Evolutionary conservation across 92 coral and sea anemone genomes (phyloP).

Genomic region (Meandrina meandrites): DNA sequence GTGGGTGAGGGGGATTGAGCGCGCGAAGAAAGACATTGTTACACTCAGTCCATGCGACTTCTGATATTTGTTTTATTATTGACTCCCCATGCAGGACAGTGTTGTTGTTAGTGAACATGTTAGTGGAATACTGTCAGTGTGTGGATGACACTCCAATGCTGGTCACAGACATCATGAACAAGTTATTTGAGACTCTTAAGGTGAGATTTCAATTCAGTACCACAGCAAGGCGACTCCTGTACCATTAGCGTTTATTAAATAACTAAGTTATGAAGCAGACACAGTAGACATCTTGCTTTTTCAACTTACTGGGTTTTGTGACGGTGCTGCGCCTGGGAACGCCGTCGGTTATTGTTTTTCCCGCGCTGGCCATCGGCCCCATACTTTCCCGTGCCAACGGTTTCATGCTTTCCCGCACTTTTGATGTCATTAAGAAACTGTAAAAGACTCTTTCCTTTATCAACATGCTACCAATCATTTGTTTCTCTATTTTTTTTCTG

Average conservation of each 20-base stretch:
- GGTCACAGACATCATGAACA: slow-evolving; percentile 95
- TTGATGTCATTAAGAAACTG: too few relatives aligned
- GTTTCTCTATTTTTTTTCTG: slow-evolving; percentile 4
- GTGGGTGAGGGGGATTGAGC: too few relatives aligned
- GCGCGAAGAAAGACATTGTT: not conserved
- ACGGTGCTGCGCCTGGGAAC: too few relatives aligned
- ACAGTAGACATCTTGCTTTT: too few relatives aligned
- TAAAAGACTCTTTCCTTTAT: not conserved
- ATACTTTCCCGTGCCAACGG: too few relatives aligned
- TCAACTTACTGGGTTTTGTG: too few relatives aligned
- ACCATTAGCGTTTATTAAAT: too few relatives aligned
- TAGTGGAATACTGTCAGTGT: slow-evolving; percentile 98
- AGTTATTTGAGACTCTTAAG: slow-evolving; percentile 94
- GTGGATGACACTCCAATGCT: slow-evolving; percentile 98
- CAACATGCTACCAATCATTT: not conserved
- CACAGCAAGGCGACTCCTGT: too few relatives aligned
- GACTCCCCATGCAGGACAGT: slow-evolving; percentile 67
- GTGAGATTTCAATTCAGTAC: slow-evolving; percentile 40
- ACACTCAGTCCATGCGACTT: not conserved
- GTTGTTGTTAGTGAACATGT: slow-evolving; percentile 86
- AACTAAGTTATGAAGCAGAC: too few relatives aligned
- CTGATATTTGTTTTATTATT: not conserved
- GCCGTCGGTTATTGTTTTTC: too few relatives aligned
- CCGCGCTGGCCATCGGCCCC: too few relatives aligned
- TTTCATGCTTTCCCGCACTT: too few relatives aligned